Evolutionary conservation across 2,797 vertebrate species (phyloP).

Genomic region (Karalla daura): DNA sequence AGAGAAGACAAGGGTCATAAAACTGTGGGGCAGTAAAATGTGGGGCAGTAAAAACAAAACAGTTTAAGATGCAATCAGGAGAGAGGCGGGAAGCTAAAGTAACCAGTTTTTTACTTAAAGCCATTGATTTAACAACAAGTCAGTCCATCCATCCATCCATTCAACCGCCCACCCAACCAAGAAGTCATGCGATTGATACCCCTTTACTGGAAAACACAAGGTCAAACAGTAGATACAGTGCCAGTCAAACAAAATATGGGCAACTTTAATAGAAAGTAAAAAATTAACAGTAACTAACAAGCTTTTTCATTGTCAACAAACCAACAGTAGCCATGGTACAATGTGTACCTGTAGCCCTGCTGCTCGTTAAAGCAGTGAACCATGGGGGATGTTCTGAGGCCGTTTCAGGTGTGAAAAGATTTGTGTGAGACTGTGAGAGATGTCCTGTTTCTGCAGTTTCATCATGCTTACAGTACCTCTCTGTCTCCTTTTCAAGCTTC

Average conservation of each 20-base stretch:
- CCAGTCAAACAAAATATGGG: too few species aligned
- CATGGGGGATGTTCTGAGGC: slow-evolving; percentile 6
- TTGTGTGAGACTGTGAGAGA: background rate
- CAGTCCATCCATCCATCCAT: too few species aligned
- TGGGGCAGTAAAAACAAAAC: background rate
- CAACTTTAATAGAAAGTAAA: too few species aligned
- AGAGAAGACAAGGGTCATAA: background rate
- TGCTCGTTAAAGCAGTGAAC: slow-evolving; percentile 6
- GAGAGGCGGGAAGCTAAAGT: too few species aligned
- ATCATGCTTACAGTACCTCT: slow-evolving; percentile 68
- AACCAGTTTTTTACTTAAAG: too few species aligned
- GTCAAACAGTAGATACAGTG: too few species aligned
- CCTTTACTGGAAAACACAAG: too few species aligned
- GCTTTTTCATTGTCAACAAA: too few species aligned
- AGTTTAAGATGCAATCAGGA: background rate
- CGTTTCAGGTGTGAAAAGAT: background rate
- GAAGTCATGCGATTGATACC: too few species aligned
- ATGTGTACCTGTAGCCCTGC: background rate
- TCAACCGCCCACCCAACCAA: too few species aligned
- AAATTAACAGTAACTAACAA: too few species aligned
- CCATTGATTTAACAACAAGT: too few species aligned
- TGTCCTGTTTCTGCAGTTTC: slow-evolving; percentile 66
- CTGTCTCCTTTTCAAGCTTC: slow-evolving; percentile 17
- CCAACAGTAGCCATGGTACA: background rate
- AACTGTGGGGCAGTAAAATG: background rate